Base-by-base conservation (phyloP, 35 echinoderm and acorn worm genomes). In the Antedon bifida region DNA sequence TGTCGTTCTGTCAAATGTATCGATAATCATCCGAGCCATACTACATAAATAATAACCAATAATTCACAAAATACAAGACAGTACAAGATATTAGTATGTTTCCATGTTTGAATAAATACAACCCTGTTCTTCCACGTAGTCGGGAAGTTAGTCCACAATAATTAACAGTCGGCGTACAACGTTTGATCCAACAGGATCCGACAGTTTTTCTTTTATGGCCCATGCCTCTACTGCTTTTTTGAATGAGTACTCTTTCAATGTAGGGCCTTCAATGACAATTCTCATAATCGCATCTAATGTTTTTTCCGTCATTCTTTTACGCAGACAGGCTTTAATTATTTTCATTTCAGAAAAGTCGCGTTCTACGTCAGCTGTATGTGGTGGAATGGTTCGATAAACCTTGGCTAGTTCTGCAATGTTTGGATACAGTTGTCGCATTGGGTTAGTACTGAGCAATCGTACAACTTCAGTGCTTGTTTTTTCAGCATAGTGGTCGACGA, bases 291-390 rank as follows among this genome's bases (percentile, higher is more conserved):
- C 76, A 39, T 81, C 74, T 45, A 90, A 46, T 73, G 34, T 80
- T 30, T 46, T 75, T 81, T 90, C 75, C 75, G 51, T 30, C 86
- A 87, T 79, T 74, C 86, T 51, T 33, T 87, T 87, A 8, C 39
- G 5, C 5, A 8, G 5, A 29, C 55, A 81, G n/a, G 86, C 81
- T 79, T 87, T 87, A 51, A 87, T 81, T 21, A 87, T 39, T 46
- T 87, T 87, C 78, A 87, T 46, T 64, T 86, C 76, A 9, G 85
- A 86, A 39, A 86, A 86, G 31, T 39, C 78, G 78, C 85, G 36
- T 39, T 86, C 85, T 56, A 36, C 30, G 56, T 86, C 85, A 33
- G 85, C 85, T 32, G 85, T 86, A 77, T 86, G 35, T 2, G 75
- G 45, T 32, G 85, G 76, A 0, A 86, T 77, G 26, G 78, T 76